phyloP scores from a whole-genome alignment of 2,888 invertebrate genomes.

The Apoda limacodes region DNA sequence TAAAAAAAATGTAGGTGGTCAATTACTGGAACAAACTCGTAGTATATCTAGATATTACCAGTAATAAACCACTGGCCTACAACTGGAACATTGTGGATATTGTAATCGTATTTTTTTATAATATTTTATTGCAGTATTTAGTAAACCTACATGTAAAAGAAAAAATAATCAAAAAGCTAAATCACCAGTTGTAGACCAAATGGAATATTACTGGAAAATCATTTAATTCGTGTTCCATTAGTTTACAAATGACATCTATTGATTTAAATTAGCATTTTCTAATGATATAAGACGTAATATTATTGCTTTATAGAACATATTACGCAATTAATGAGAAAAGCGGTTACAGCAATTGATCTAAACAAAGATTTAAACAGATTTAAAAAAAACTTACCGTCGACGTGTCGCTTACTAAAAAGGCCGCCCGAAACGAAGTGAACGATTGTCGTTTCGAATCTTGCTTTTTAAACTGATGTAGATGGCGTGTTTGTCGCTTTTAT shows the following conservation, averaged over 20 bases:
- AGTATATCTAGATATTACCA: not conserved
- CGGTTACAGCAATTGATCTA: not conserved
- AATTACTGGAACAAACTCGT: not conserved
- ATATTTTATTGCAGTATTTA: not conserved
- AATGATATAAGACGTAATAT: not conserved
- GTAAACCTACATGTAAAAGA: not conserved
- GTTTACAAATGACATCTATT: not conserved
- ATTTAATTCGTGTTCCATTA: not conserved
- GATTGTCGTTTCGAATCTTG: not conserved
- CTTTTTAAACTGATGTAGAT: not conserved
- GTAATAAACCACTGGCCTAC: not conserved
- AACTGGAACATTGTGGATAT: not conserved
- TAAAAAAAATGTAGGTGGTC: conserved; percentile 1
- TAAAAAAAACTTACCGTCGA: not conserved
- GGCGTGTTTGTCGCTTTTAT: not conserved
- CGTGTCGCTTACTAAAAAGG: not conserved
- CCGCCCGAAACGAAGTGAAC: not conserved
- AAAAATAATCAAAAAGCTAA: not conserved
- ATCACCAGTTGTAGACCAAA: not conserved
- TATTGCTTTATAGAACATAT: not conserved
- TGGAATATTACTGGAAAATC: not conserved
- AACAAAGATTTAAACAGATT: not conserved
- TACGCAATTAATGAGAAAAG: not conserved
- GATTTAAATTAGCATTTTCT: not conserved
- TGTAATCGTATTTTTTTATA: not conserved